A percentile compares a stretch with the other conserved stretches of the same genome.
These are phyloP conservation scores for Andricus quercusramuli DNA, from an alignment of 2,888 invertebrate genomes.

Conservation along the genomic window DNA sequence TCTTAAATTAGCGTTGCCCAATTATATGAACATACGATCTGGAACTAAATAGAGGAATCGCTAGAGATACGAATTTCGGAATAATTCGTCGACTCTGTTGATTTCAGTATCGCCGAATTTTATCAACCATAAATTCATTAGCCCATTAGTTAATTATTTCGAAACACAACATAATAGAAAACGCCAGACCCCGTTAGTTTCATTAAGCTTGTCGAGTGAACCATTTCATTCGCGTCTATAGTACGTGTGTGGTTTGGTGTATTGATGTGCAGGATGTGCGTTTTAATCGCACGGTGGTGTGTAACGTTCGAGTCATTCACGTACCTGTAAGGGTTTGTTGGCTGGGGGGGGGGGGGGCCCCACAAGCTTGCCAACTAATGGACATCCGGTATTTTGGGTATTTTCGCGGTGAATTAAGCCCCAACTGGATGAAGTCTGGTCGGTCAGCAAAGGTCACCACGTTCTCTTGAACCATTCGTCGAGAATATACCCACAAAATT, in stretches of 20 bases:
- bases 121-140: conserved; percentile 41
- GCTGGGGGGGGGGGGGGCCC: conserved; percentile 48
- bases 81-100: conserved; percentile 4
- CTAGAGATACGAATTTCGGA: background rate
- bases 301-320: conserved; percentile 53
- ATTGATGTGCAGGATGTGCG: conserved; percentile 45
- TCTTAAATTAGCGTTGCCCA: too few relatives aligned
- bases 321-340: conserved; percentile 54
- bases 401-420: conserved; percentile 68
- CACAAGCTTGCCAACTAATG: conserved; percentile 71
- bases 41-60: too few relatives aligned
- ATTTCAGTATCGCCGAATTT: conserved; percentile 21
- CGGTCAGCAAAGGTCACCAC: conserved; percentile 10
- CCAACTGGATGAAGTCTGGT: conserved; percentile 21
- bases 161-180: conserved; percentile 68
- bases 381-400: conserved; percentile 71
- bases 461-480: conserved; percentile 17
- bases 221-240: background rate
- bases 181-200: conserved; percentile 62
- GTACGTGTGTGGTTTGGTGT: conserved; percentile 46
- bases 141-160: conserved; percentile 76
- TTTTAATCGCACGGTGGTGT: conserved; percentile 49
- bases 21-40: too few relatives aligned
- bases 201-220: conserved; percentile 57
- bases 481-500: background rate